Base-by-base conservation (phyloP, 2,797 vertebrate genomes). In the Intellagama lesueurii region DNA sequence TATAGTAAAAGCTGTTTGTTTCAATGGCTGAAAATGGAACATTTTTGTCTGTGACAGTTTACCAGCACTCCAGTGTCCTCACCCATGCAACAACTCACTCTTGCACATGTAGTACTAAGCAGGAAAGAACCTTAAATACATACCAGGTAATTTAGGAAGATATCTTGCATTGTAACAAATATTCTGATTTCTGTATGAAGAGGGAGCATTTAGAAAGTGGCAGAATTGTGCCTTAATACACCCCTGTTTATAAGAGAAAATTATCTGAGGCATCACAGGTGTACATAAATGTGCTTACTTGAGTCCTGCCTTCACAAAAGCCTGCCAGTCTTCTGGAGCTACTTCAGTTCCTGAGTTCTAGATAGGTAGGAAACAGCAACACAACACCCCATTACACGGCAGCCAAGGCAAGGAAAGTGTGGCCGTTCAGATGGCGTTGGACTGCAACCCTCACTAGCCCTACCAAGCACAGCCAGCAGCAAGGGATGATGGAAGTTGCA, bases 251-350 rank as follows among this genome's bases (percentile, higher is more conserved):
- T 16, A 86, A 3, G n/a, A 56, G 44, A 24, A 75, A 82, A 81
- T 11, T 12, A 16, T 86, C 14, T 44, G 28, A 52, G 22, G 12
- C 84, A 87, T 12, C 0, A 0, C 75, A 64, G 44, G 9, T 32
- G 69, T 77, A 32, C 56, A 83, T 16, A 66, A 9, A 88, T 76
- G 35, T 76, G 92, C 98, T 95, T 96, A 99, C 99, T 98, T 99
- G n/a, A 99, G 97, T 88, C 99, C 99, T 0, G 90, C 94, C 95
- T 98, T 99, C 92, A 99, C 96, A 91, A 99, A 96, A 92, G 80
- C 95, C 95, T 98, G 98, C 99, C 99, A 99, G 3, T 98, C 98
- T 28, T 95, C 94, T 28, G 98, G 95, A 64, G 95, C 90, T 88
- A 98, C 91, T 78, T 98, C 96, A 56, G 94, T 95, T 90, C 97